Base-by-base conservation (phyloP, 2,888 invertebrate genomes). In the Ectemnius cavifrons region DNA sequence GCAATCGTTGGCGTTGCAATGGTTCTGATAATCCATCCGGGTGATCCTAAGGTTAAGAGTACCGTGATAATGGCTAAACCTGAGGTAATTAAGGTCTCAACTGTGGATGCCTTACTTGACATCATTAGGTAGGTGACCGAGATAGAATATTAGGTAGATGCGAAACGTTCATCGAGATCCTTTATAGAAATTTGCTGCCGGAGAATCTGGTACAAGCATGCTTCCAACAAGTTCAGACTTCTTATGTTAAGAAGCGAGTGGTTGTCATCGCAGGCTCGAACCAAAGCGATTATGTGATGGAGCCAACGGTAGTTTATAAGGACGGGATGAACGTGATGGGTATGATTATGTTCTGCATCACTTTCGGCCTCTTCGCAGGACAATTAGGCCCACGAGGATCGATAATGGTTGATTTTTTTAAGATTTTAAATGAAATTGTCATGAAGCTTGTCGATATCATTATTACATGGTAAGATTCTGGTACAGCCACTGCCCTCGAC, bases 311-410 rank as follows among this genome's bases (percentile, higher is more conserved):
- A 23, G 85, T 91, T 28, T 91, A 91, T 85, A 92, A 91, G 76
- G 92, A 93, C 80, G 94, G 94, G 58, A 94, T 94, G 73, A 94
- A 95, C 86, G 94, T 95, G 16, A 91, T 95, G 89, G 94, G 91
- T 2, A 91, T 94, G 87, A 93, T 94, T 71, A 92, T 92, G 23
- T 94, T 94, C 86, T 94, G 93, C 83, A 92, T 93, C 65, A 92
- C 92, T 4, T 94, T 94, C 84, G 94, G 94, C 8, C 91, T 94
- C 57, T 89, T 93, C 68, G 92, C 93, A 64, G 93, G 94, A 52
- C 92, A 93, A 82, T 91, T 93, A 88, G 93, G 93, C 6, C 90
- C 91, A 1, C 90, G 91, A 70, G 93, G 92, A 13, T 91, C 92
- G 79, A 85, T 93, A 27, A 93, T 94, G 92, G 91, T 93, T 27